Evolutionary conservation across 2,113 vertebrate species (phyloP).

Genomic region (Melanocharis versteri): DNA sequence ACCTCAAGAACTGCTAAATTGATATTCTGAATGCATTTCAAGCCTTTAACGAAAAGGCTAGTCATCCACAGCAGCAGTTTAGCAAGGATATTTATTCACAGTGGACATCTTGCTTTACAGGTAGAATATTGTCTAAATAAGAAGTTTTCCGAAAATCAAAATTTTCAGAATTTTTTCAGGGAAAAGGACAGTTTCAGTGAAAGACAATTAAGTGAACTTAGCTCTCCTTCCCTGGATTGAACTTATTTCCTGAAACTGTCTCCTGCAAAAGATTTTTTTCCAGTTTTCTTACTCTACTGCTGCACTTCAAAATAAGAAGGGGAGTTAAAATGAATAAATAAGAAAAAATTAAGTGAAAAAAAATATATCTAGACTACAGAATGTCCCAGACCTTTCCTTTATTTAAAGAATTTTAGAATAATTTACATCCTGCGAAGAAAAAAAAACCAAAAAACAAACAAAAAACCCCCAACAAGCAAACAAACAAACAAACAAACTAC

Average conservation of each 20-base stretch:
- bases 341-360: background rate
- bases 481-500: too few species aligned
- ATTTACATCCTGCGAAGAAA: background rate
- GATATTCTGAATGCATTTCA: background rate
- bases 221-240: background rate
- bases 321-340: background rate
- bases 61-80: background rate
- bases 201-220: background rate
- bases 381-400: background rate
- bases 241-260: background rate
- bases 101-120: background rate
- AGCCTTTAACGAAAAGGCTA: background rate
- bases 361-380: background rate
- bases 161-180: background rate
- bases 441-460: background rate
- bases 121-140: background rate
- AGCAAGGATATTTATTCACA: background rate
- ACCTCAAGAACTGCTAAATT: background rate
- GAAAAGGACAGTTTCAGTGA: background rate
- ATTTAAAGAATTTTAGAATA: background rate
- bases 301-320: background rate
- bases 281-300: background rate
- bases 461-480: too few species aligned
- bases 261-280: background rate
- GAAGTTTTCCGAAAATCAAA: background rate